These are phyloP conservation scores for Sakesphorus luctuosus DNA, from an alignment of 2,113 vertebrate species.

Conservation along the genomic window DNA sequence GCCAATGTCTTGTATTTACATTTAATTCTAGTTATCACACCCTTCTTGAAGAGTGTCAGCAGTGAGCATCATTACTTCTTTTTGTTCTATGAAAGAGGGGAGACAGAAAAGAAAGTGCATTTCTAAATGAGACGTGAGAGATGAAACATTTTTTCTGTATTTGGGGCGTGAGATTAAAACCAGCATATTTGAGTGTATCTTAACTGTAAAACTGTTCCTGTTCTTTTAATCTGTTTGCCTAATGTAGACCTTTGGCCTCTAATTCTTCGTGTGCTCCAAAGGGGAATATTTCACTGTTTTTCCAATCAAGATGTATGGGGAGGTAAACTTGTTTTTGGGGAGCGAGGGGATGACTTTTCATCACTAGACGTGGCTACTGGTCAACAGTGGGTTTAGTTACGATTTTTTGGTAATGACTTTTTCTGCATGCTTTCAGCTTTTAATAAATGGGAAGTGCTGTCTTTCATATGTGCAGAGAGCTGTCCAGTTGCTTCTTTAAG, in stretches of 20 bases:
- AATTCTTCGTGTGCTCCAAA: not conserved
- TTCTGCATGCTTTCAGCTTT: not conserved
- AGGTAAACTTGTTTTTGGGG: not conserved
- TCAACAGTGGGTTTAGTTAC: not conserved
- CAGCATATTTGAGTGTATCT: not conserved
- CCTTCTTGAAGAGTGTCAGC: not conserved
- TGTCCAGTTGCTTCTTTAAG: slow-evolving; percentile 25
- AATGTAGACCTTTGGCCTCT: not conserved
- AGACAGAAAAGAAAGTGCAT: not conserved
- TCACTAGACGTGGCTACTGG: not conserved
- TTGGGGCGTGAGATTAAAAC: not conserved
- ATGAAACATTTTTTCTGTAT: not conserved
- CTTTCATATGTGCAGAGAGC: not conserved
- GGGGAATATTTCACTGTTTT: not conserved
- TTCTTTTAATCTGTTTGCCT: not conserved
- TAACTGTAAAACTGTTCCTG: not conserved
- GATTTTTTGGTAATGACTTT: not conserved
- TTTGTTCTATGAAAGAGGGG: not conserved
- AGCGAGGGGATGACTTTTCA: not conserved
- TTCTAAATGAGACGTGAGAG: not conserved
- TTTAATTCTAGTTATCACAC: not conserved
- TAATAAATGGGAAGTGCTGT: not conserved
- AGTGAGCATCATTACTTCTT: not conserved
- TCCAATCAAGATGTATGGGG: not conserved
- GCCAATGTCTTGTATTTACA: not conserved